phyloP scores from a whole-genome alignment of 2,797 vertebrate genomes.

The Euphonia xanthogaster region DNA sequence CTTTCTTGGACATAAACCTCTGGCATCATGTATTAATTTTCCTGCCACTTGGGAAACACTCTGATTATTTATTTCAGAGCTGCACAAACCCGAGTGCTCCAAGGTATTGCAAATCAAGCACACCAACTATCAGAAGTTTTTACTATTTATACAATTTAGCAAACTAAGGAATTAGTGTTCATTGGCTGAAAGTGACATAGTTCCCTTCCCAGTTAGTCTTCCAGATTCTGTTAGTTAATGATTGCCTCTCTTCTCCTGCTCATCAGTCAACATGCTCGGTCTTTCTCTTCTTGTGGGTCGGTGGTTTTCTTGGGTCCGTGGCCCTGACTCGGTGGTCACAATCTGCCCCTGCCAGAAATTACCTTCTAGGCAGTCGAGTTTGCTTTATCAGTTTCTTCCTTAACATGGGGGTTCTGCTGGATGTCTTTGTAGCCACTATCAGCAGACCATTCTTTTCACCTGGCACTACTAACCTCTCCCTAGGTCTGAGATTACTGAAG shows the following conservation, averaged over 20 bases:
- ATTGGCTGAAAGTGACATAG: neutral
- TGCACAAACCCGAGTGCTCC: neutral
- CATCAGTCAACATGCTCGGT: neutral
- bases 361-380: neutral
- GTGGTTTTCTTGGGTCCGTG: accelerated
- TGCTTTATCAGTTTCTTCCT: neutral
- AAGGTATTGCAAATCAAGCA: neutral
- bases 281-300: neutral
- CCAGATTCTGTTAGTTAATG: too few relatives aligned
- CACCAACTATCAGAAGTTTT: accelerated
- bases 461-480: neutral
- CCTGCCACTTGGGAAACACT: neutral
- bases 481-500: neutral
- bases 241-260: neutral
- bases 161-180: neutral
- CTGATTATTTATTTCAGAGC: neutral
- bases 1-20: neutral
- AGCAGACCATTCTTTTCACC: too few relatives aligned
- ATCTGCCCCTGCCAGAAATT: neutral
- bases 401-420: neutral
- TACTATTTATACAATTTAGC: neutral
- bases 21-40: neutral
- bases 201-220: neutral
- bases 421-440: neutral
- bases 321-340: neutral